A percentile compares a stretch with the other conserved stretches of the same genome.
Conservation (phyloP, 2,113 vertebrate genomes). For the Thunnus thynnus region DNA sequence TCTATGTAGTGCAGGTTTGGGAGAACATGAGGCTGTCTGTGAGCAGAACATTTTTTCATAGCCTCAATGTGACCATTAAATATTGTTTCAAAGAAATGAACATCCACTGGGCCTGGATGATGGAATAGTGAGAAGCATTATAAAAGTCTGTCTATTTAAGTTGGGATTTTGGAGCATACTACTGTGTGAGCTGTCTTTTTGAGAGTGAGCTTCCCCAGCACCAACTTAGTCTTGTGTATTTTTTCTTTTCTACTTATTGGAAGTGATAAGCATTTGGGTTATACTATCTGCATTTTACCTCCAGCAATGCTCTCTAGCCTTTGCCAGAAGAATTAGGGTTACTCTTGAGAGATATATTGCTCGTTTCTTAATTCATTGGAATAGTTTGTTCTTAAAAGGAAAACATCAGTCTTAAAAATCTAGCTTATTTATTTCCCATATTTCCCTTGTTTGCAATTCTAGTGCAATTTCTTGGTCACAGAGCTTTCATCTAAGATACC, state of each 20-base stretch:
- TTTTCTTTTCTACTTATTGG: not conserved
- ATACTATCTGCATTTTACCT: not conserved
- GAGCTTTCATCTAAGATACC: too few species aligned
- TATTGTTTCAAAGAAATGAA: slow-evolving; percentile 10
- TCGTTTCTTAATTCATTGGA: slow-evolving; percentile 20
- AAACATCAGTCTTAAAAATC: not conserved
- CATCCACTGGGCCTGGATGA: slow-evolving; percentile 12
- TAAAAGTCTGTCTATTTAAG: slow-evolving; percentile 8
- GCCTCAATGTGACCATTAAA: slow-evolving; percentile 11
- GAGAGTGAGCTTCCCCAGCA: not conserved
- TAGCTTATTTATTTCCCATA: not conserved
- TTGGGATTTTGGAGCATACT: not conserved
- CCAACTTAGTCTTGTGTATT: not conserved
- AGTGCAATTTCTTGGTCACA: not conserved
- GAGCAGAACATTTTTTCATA: slow-evolving; percentile 15
- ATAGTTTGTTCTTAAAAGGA: not conserved
- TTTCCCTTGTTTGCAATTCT: slow-evolving; percentile 13
- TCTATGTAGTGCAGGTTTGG: not conserved
- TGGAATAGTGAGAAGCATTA: not conserved
- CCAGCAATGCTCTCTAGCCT: not conserved
- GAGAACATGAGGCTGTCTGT: not conserved
- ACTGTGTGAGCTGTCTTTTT: slow-evolving; percentile 5
- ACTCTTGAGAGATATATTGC: not conserved
- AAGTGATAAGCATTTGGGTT: not conserved
- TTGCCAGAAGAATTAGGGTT: slow-evolving; percentile 7